Conservation (phyloP, 2,797 vertebrate genomes). For the Limnodromus scolopaceus region DNA sequence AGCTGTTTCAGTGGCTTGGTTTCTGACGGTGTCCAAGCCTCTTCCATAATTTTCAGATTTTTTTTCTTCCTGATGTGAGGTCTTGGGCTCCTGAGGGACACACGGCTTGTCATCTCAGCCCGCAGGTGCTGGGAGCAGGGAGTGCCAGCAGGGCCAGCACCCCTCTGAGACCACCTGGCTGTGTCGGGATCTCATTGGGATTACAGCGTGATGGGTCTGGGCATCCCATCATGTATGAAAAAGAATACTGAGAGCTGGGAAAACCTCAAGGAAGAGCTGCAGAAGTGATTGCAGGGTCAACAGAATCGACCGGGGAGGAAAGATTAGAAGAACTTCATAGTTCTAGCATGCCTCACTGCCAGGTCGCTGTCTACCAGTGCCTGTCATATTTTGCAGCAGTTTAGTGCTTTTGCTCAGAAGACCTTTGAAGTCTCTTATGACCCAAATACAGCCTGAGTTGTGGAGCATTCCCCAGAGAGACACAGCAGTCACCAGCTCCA, state of each 20-base stretch:
- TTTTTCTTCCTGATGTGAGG: neutral
- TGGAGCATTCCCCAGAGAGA: neutral
- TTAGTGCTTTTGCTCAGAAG: constrained; percentile 26
- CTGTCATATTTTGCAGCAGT: constrained; percentile 10
- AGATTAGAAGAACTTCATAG: neutral
- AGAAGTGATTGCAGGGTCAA: neutral
- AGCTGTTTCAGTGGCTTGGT: neutral
- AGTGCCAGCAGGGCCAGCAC: neutral
- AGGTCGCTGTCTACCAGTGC: neutral
- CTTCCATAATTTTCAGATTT: neutral
- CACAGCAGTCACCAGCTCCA: rapidly evolving
- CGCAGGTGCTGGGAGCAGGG: rapidly evolving
- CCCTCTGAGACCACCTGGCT: neutral
- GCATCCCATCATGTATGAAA: neutral
- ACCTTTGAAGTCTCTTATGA: constrained; percentile 45
- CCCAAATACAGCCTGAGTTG: constrained; percentile 27
- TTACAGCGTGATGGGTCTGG: neutral
- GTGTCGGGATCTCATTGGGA: neutral
- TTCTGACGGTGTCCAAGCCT: neutral
- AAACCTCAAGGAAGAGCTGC: neutral
- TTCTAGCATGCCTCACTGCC: neutral
- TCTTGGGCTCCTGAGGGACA: neutral
- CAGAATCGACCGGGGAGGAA: neutral
- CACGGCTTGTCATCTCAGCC: neutral
- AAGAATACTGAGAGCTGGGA: neutral